Conservation (phyloP, 2,888 invertebrate genomes). For the Dynastes hyllus region DNA sequence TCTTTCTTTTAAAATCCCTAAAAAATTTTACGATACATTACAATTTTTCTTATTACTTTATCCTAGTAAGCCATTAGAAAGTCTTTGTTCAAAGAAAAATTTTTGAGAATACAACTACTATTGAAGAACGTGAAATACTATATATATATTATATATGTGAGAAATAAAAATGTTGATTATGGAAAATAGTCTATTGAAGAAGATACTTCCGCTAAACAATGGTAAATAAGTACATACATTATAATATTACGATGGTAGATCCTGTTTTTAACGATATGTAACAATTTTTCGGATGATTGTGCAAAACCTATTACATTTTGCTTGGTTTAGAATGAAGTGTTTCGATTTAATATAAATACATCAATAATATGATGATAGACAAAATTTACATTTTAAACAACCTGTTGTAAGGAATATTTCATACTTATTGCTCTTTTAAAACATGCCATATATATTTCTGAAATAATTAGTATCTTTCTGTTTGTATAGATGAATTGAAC, state of each 20-base stretch:
- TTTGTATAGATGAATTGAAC: too few relatives aligned
- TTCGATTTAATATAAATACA: not conserved
- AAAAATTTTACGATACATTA: too few relatives aligned
- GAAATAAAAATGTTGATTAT: slow-evolving; percentile 44
- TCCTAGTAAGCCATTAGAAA: too few relatives aligned
- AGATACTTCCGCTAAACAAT: slow-evolving; percentile 20
- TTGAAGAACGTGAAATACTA: too few relatives aligned
- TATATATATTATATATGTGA: slow-evolving; percentile 35
- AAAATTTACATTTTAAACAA: not conserved
- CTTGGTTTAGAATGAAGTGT: not conserved
- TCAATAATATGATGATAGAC: not conserved
- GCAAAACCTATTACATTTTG: not conserved
- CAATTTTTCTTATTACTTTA: too few relatives aligned
- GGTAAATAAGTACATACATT: slow-evolving; percentile 16
- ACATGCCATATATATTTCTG: too few relatives aligned
- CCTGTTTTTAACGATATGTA: slow-evolving; percentile 36
- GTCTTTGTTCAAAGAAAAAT: not conserved
- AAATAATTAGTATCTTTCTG: too few relatives aligned
- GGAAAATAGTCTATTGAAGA: slow-evolving; percentile 46
- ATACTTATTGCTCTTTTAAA: too few relatives aligned
- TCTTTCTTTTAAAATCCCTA: too few relatives aligned
- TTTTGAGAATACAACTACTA: too few relatives aligned
- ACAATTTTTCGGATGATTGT: not conserved
- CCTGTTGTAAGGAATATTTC: too few relatives aligned
- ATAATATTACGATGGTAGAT: slow-evolving; percentile 10